Evolutionary conservation across 2,113 vertebrate species (phyloP).

Genomic region (Heterotilapia buettikoferi): DNA sequence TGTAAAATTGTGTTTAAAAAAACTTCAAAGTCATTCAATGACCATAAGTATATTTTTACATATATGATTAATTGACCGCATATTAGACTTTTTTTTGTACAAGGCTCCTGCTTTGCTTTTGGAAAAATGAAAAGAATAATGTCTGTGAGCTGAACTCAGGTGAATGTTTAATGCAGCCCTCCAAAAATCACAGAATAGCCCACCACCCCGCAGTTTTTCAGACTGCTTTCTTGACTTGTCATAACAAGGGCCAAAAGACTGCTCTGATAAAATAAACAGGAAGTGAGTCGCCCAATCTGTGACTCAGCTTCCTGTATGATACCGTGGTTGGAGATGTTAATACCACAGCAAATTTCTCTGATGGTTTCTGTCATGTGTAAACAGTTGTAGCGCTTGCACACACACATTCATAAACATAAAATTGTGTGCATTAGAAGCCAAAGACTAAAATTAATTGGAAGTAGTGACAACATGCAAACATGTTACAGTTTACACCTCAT

Average conservation of each 20-base stretch:
- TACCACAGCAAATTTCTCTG: not conserved
- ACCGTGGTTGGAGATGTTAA: not conserved
- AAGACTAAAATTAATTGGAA: not conserved
- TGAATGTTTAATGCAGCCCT: not conserved
- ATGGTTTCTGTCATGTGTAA: not conserved
- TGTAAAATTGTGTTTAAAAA: not conserved
- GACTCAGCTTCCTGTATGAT: slow-evolving; percentile 48
- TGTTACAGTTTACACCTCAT: not conserved
- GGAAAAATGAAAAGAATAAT: not conserved
- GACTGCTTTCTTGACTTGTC: not conserved
- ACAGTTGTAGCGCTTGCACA: not conserved
- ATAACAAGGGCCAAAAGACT: not conserved
- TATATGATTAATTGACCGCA: not conserved
- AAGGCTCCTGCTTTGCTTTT: not conserved
- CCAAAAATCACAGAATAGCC: not conserved
- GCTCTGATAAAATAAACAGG: slow-evolving; percentile 18
- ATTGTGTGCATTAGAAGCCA: not conserved
- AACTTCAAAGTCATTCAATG: not conserved
- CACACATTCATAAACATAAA: not conserved
- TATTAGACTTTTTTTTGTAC: not conserved
- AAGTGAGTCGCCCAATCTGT: slow-evolving; percentile 23
- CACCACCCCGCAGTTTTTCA: not conserved
- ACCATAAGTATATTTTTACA: not conserved
- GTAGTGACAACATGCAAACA: not conserved
- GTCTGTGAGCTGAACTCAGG: not conserved